Base-by-base conservation (phyloP, 2,113 vertebrate genomes). In the Trematomus loennbergii region DNA sequence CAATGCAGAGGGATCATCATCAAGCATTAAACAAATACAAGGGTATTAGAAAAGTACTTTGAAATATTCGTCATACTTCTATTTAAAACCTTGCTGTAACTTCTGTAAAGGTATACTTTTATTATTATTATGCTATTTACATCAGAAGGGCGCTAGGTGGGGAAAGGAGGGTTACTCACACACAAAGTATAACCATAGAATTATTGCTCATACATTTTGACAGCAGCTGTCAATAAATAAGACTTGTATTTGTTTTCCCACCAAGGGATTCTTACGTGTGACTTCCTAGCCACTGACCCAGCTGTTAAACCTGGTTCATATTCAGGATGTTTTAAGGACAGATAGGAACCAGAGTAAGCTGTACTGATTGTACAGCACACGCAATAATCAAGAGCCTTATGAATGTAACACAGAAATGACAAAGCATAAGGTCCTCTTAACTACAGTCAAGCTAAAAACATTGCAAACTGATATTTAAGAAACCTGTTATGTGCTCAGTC, bases 401-500 rank as follows among this genome's bases (percentile, higher is more conserved):
- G 13, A 67, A 61, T 10, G 13, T 12, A 65, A 54, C 3, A 29
- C 29, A 29, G 29, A 29, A 29, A 29, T 17, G 2, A 36, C 12
- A 13, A 9, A 53, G 40, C 18, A 50, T 17, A 13, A 40, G 9
- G 9, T 54, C 8, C 45, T n/a, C n/a, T 15, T 20, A 15, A 18
- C 4, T 25, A 33, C 13, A 54, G 3, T 15, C 3, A 48, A 69
- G 13, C 11, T 18, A 12, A 16, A 64, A 36, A 18, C 2, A 43
- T 3, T 6, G 0, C 4, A 9, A 25, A n/a, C 6, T 7, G 6
- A n/a, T 36, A 5, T 54, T 59, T 6, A 36, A 22, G 12, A 40
- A 46, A 94, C 93, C 93, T 91, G 91, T 55, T 20, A 85, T 78
- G 57, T 91, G 93, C 40, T 96, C 94, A 0, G 81, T 72, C 78